Percentiles rank a stretch among this genome's conserved stretches.
Conservation (phyloP, 1,140 invertebrate genomes). For the Meloidogyne hapla region DNA sequence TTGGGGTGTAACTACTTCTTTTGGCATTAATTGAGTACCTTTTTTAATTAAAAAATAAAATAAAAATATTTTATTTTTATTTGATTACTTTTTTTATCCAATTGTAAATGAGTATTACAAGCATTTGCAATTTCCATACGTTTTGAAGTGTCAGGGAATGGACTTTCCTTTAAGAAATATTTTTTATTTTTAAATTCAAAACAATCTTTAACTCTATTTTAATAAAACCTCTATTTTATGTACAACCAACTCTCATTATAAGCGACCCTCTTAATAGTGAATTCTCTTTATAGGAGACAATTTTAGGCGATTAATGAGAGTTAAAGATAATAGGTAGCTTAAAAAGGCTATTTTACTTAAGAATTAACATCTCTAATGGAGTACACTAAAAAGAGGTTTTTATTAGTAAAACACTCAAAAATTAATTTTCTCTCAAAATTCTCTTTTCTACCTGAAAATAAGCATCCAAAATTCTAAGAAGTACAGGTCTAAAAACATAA, state of each 20-base stretch:
- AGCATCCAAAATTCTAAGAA: slow-evolving; percentile 53
- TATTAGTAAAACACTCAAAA: too few species aligned
- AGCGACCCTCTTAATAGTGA: too few species aligned
- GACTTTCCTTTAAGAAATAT: background rate
- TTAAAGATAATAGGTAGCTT: too few species aligned
- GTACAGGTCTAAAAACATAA: slow-evolving; percentile 61
- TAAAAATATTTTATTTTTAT: background rate
- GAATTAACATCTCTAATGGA: too few species aligned
- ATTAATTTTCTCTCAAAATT: background rate
- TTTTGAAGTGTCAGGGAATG: slow-evolving; percentile 55
- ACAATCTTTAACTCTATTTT: too few species aligned
- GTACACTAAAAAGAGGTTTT: too few species aligned
- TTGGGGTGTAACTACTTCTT: slow-evolving; percentile 62
- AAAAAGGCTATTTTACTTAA: too few species aligned
- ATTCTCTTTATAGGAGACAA: too few species aligned
- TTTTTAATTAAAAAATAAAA: background rate
- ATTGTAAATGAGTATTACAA: slow-evolving; percentile 53
- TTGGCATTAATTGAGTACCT: slow-evolving; percentile 58
- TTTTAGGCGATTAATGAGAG: too few species aligned
- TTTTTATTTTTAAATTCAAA: slow-evolving; percentile 21
- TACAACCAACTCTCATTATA: too few species aligned
- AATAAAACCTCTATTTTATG: too few species aligned
- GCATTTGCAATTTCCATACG: slow-evolving; percentile 56
- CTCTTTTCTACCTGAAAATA: slow-evolving; percentile 41
- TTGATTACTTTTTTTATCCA: slow-evolving; percentile 55